Evolutionary conservation across 1,140 invertebrate species (phyloP), one percentile per base, ranked within the genome.

Genomic region (Octopus sinensis): DNA sequence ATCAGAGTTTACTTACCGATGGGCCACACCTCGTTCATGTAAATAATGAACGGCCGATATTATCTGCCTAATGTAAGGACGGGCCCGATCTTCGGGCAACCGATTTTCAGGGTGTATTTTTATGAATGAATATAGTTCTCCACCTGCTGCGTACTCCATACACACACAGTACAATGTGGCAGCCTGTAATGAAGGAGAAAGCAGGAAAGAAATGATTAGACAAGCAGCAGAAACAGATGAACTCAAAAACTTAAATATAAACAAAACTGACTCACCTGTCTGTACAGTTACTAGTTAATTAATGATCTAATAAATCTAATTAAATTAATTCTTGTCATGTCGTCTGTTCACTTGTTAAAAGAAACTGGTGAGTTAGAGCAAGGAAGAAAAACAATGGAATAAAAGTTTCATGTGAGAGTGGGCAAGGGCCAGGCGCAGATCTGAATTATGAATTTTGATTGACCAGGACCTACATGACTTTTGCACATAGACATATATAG

Each of bases 1-100:
- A 43, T 43, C 30, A 43, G 3, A 43, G 30, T 3, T 5, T 5
- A 89, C 91, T 88, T 90, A 94, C 93, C 93, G 92, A 89, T 94
- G 94, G 79, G 94, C 93, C 79, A 94, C 93, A 75, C 93, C 93
- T 76, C 92, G 88, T 52, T 92, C 92, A 87, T 94, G 94, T 91
- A 95, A 93, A 87, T 94, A 93, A 76, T 92, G 89, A 68, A 95
- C 90, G 53, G 94, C 94, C 13, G 93, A 94, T 7, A 93, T 92
- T 56, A 95, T 91, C 89, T 95, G 94, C 54, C 93, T 91, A 78
- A 92, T 92, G 78, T 93, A 94, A 2, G 90, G 89, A 78, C 92
- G 91, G 6, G 93, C 92, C 30, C 91, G 89, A 7, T 89, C 86
- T 91, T 94, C 94, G 56, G 92, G 91, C 82, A 95, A 91, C 17